Base-by-base conservation (phyloP, 2,888 invertebrate genomes). In the Drosophila villosipedis region DNA sequence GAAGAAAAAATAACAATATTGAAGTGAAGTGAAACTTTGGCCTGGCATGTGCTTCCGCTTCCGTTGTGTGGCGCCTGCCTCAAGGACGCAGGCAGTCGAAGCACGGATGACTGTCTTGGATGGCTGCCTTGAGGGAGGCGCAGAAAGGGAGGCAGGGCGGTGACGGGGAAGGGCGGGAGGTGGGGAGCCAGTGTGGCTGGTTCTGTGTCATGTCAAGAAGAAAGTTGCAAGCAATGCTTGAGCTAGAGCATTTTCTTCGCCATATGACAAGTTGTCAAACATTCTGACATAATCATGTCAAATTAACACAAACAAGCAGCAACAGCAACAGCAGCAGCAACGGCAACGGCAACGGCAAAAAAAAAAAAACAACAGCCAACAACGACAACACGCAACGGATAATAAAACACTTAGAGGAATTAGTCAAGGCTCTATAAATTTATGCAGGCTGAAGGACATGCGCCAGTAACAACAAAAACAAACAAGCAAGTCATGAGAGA, bases 211-310 rank as follows among this genome's bases (percentile, higher is more conserved):
- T 25, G 54, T 19, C 43, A 59, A 25, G 25, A 16, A 60, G 50
- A 49, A 59, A 55, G 41, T 50, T 50, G 57, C 68, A 30, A 52
- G 54, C 61, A 54, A 69, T 49, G 31, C 22, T 54, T 53, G 30
- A 14, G 49, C 47, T 43, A 35, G 10, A 50, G 35, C 61, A 62
- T 28, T 37, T 35, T 35, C 1, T 50, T 57, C 59, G 74, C 76
- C 74, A 82, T 83, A 76, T 82, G 89, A 86, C 78, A 90, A 82
- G 74, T 86, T 89, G 87, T 82, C 89, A 87, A 87, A 89, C 88
- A 84, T 76, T 90, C 70, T 87, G 87, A 89, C 90, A 90, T 89
- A 90, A 90, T 90, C 90, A 86, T 86, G 87, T 90, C 90, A 87
- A 89, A 87, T 87, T 90, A 86, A 84, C 87, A 84, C 83, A 78